Evolutionary conservation across 2,888 invertebrate genomes (phyloP), one percentile per base, ranked within the genome.

Genomic region (Ischnus inquisitorius): DNA sequence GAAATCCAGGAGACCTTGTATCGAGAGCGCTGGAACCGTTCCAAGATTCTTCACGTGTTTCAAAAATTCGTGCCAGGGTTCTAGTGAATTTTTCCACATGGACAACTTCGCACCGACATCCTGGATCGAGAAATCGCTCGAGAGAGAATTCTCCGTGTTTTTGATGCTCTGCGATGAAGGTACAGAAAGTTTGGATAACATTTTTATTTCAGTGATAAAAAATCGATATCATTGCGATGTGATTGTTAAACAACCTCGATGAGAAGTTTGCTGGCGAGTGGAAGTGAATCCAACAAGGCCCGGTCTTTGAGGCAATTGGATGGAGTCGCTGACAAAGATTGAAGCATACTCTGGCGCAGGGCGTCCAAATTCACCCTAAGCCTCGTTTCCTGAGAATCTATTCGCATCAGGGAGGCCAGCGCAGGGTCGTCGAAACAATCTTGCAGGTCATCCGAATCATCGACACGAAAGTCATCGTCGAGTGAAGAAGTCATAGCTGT

Each of bases 41-140:
- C 82, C 79, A 2, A 89, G 68, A 6, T 80, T 68, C 60, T 88
- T 88, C 12, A 91, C 82, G 10, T 88, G 88, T 48, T 88, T 87
- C 65, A 92, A 76, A 39, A 89, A 90, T 54, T 88, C 88, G 46
- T 90, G 80, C 92, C 92, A 93, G 41, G 91, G 88, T 14, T 87
- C 87, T 72, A 93, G 76, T 22, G 90, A 65, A 39, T 74, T 16
- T 83, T 82, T 77, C 76, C 90, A 91, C 28, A 81, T 57, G 8
- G 77, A 69, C 10, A 86, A 76, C 39, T 57, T 71, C 48, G 77
- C 46, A 79, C 79, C 22, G 60, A 84, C 46, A 25, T 75, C 69
- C 62, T 60, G 3, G n/a, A 48, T 41, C 64, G 69, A 28, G 5
- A 41, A 71, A 64, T 78, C 76, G 16, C 14, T 16, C 28, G 69